Percentiles rank a stretch among this genome's conserved stretches.
Conservation (phyloP, 2,113 vertebrate species). For the Xiphophorus couchianus region DNA sequence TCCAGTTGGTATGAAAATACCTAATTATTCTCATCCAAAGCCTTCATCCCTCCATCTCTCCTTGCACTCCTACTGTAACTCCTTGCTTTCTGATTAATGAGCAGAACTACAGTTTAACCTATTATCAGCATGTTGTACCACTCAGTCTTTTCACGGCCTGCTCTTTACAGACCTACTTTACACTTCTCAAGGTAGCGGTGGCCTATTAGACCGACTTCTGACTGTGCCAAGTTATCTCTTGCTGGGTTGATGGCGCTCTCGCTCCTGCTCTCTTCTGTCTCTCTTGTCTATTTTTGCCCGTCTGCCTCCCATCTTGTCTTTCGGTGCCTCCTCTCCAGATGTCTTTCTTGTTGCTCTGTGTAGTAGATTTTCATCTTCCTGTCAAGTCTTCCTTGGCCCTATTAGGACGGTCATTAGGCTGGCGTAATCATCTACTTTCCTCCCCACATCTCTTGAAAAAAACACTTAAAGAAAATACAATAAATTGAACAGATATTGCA, state of each 20-base stretch:
- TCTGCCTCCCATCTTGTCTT: conserved; percentile 31
- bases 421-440: too few relatives aligned
- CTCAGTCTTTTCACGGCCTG: conserved; percentile 66
- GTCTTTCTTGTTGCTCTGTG: conserved; percentile 15
- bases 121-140: conserved; percentile 65
- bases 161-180: conserved; percentile 66
- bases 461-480: too few relatives aligned
- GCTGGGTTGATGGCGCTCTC: conserved; percentile 16
- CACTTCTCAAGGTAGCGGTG: conserved; percentile 59
- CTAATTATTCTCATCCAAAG: conserved; percentile 50
- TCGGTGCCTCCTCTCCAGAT: conserved; percentile 25
- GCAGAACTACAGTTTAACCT: conserved; percentile 52
- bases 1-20: conserved; percentile 47
- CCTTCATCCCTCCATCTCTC: conserved; percentile 55
- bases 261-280: conserved; percentile 11
- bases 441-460: too few relatives aligned
- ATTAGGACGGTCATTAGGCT: too few relatives aligned
- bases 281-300: neutral
- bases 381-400: neutral
- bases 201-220: conserved; percentile 57
- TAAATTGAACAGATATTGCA: too few relatives aligned
- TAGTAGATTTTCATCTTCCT: neutral
- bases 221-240: conserved; percentile 27
- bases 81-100: conserved; percentile 68
- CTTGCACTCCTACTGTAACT: conserved; percentile 36